Evolutionary conservation across 2,113 vertebrate species (phyloP).

Genomic region (Tilapia sparmanii): DNA sequence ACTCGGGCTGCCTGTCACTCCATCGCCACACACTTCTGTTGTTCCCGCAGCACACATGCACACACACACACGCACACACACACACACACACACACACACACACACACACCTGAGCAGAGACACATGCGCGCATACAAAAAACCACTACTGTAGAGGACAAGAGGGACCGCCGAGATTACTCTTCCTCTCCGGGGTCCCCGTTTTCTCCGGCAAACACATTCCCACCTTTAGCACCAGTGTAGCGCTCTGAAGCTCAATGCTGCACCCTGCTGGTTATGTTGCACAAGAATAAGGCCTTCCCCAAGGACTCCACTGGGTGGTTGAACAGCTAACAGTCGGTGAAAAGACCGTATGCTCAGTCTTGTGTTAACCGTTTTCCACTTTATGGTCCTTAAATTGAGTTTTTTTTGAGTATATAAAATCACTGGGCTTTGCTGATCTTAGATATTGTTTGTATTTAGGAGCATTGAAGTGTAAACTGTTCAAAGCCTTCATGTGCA

Average conservation of each 20-base stretch:
- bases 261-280: conserved; percentile 36
- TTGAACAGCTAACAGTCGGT: conserved; percentile 6
- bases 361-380: background rate
- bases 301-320: background rate
- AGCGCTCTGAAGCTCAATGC: conserved; percentile 1
- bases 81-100: background rate
- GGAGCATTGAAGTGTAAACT: background rate
- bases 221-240: background rate
- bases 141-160: background rate
- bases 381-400: background rate
- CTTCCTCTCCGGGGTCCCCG: background rate
- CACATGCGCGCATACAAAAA: background rate
- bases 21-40: conserved; percentile 7
- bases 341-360: conserved; percentile 17
- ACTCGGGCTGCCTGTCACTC: conserved; percentile 39
- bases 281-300: background rate
- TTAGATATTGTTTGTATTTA: background rate
- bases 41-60: background rate
- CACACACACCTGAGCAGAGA: background rate
- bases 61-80: background rate
- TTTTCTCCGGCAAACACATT: background rate
- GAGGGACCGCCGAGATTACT: background rate
- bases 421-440: background rate
- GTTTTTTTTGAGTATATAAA: background rate
- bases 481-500: background rate